Evolutionary conservation across 2,113 vertebrate species (phyloP).

Genomic region (Condylura cristata): DNA sequence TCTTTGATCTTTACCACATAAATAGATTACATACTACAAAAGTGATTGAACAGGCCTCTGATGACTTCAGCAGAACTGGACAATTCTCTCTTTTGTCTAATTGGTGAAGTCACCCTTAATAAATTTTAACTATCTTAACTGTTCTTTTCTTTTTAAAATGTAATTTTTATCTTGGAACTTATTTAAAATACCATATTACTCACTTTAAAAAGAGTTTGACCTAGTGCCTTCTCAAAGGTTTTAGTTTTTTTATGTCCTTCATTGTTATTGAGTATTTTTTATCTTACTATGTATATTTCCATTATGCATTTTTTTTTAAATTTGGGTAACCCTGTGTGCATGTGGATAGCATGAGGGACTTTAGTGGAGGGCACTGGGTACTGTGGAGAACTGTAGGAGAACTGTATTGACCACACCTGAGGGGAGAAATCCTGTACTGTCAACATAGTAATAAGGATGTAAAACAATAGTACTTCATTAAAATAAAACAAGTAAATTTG

Average conservation of each 20-base stretch:
- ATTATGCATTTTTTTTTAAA: neutral
- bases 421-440: too few species aligned
- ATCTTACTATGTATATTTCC: neutral
- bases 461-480: too few species aligned
- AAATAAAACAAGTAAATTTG: too few species aligned
- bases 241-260: neutral
- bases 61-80: neutral
- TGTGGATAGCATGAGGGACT: too few species aligned
- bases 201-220: neutral
- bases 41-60: neutral
- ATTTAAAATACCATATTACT: neutral
- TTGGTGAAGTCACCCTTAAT: neutral
- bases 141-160: conserved; percentile 3
- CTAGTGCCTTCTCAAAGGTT: neutral
- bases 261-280: conserved; percentile 5
- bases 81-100: neutral
- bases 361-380: too few species aligned
- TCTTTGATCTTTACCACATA: neutral
- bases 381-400: too few species aligned
- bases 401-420: too few species aligned
- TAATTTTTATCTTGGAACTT: neutral
- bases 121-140: neutral
- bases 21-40: conserved; percentile 2
- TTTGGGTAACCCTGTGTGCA: neutral
- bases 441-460: too few species aligned